phyloP scores from a whole-genome alignment of 1,140 invertebrate genomes.

The Aphidius ervi region DNA sequence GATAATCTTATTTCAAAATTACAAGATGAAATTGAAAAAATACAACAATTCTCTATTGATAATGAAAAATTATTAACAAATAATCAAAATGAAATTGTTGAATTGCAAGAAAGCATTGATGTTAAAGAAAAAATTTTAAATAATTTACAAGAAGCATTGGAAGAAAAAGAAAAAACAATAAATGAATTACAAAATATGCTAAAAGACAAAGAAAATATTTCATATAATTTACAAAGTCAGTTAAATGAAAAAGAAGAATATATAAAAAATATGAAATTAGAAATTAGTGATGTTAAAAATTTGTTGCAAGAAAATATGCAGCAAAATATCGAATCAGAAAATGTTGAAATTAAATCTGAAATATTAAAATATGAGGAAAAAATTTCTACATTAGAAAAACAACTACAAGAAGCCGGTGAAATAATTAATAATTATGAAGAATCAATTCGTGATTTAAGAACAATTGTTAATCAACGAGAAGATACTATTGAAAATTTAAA shows the following conservation, averaged over 20 bases:
- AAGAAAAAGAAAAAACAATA: background rate
- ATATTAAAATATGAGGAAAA: background rate
- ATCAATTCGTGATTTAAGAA: too few relatives aligned
- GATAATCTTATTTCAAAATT: slow-evolving; percentile 32
- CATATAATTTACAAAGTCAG: background rate
- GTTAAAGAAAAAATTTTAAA: slow-evolving; percentile 7
- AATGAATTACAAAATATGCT: background rate
- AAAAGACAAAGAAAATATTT: background rate
- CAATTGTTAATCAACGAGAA: too few relatives aligned
- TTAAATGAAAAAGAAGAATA: background rate
- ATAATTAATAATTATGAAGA: background rate
- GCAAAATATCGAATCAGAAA: slow-evolving; percentile 1
- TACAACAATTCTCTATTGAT: slow-evolving; percentile 33
- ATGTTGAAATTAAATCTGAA: background rate
- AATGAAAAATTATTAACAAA: slow-evolving; percentile 17
- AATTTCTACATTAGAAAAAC: background rate
- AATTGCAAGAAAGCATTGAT: background rate
- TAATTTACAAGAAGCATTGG: background rate
- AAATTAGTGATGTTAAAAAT: slow-evolving; percentile 22
- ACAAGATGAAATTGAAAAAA: slow-evolving; percentile 36
- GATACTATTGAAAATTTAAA: background rate
- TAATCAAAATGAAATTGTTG: slow-evolving; percentile 7
- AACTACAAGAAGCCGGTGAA: background rate
- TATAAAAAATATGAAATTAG: slow-evolving; percentile 28
- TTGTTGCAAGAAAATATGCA: background rate